These are phyloP conservation scores for Porites australiensis DNA, from an alignment of 64 coral and sea anemone species.

Conservation along the genomic window DNA sequence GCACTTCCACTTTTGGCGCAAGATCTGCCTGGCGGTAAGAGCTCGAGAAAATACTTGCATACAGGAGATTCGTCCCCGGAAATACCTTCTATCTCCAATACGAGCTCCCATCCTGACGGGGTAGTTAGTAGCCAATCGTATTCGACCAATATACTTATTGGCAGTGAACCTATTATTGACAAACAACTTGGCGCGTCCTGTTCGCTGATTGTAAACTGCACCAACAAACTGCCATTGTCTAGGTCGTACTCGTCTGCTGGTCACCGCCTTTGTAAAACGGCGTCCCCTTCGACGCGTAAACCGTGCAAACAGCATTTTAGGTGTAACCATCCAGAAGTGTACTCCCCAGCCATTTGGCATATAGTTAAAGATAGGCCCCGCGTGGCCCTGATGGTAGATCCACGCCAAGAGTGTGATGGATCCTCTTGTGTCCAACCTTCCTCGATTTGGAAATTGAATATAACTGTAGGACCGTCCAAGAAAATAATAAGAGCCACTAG, in stretches of 20 bases:
- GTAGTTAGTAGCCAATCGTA: constrained; percentile 1
- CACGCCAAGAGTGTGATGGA: constrained; percentile 54
- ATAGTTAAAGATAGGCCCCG: constrained; percentile 60
- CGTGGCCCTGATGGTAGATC: constrained; percentile 46
- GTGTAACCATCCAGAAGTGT: constrained; percentile 15
- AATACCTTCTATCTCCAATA: constrained; percentile 13
- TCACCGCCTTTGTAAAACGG: not conserved
- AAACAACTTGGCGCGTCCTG: constrained; percentile 41
- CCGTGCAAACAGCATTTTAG: constrained; percentile 11
- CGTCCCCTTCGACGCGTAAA: constrained; percentile 28
- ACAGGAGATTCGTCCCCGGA: constrained; percentile 52
- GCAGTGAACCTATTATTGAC: constrained; percentile 45
- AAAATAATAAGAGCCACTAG: not conserved
- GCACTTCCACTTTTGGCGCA: not conserved
- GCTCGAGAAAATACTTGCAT: constrained; percentile 27
- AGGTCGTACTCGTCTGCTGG: constrained; percentile 1
- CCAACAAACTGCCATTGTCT: constrained; percentile 46
- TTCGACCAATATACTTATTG: constrained; percentile 11
- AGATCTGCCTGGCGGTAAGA: not conserved
- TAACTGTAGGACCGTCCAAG: not conserved
- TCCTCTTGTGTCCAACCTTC: not conserved
- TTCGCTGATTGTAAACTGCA: constrained; percentile 16
- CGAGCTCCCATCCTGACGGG: constrained; percentile 49
- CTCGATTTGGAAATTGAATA: not conserved
- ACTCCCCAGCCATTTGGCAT: constrained; percentile 43